Percentiles rank a stretch among this genome's conserved stretches.
These are phyloP conservation scores for Hydractinia echinata DNA, from an alignment of 30 jellyfish, hydroid and myxozoan species.

Conservation along the genomic window DNA sequence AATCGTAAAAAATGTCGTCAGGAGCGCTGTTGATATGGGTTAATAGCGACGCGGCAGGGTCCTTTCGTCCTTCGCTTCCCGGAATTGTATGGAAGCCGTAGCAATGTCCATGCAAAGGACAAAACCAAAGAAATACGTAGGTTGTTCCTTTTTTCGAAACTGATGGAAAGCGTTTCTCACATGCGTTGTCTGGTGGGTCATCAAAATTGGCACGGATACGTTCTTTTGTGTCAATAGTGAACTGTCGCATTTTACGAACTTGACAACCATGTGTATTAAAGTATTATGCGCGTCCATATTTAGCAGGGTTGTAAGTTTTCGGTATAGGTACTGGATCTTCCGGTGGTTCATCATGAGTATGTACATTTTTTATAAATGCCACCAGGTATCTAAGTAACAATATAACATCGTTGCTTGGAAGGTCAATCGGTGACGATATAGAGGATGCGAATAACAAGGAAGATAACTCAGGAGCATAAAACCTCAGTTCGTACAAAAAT, in stretches of 20 bases:
- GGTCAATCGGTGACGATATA: too few species aligned
- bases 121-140: background rate
- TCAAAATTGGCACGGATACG: background rate
- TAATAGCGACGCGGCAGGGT: background rate
- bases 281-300: conserved; percentile 7
- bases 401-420: background rate
- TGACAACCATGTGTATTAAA: conserved; percentile 18
- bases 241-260: conserved; percentile 9
- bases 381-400: background rate
- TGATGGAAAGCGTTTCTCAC: conserved; percentile 1
- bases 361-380: background rate
- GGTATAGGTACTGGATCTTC: background rate
- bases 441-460: too few species aligned
- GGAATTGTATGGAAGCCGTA: conserved; percentile 13
- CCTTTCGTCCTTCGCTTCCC: conserved; percentile 13
- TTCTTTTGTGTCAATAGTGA: background rate
- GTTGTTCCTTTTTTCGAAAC: conserved; percentile 15
- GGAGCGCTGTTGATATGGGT: conserved; percentile 19
- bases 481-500: too few species aligned
- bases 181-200: background rate
- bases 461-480: too few species aligned
- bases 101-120: background rate
- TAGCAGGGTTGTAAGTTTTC: conserved; percentile 13
- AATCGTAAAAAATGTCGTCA: background rate
- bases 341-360: conserved; percentile 1